Evolutionary conservation across 2,888 invertebrate genomes (phyloP), one percentile per base, ranked within the genome.

Genomic region (Agrochola lychnidis): DNA sequence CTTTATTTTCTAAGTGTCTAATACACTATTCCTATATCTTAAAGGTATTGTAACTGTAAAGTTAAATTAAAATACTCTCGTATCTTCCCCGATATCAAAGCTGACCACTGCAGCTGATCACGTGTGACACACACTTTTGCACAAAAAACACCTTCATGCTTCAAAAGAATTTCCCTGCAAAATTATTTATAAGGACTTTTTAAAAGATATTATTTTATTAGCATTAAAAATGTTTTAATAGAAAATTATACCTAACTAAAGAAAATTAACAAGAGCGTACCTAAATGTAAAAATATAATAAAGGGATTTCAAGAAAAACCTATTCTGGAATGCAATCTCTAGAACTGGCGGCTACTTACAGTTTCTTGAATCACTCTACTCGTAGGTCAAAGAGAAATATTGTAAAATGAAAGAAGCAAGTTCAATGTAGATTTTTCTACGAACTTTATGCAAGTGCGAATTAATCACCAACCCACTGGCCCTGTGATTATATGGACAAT

Each of bases 291-390:
- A 79, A 45, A 14, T 61, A 61, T 36, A 36, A 45, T 48, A 66
- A 56, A 61, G 14, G 22, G 25, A 45, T 80, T 67, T 30, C 14
- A 40, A 71, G 76, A 30, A 77, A 68, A 77, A 40, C 14, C 42
- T 73, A 51, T 73, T 45, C 72, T 5, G 42, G 36, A 5, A 30
- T 56, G 42, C 68, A 64, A 69, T 69, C 48, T 72, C 48, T 56
- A 69, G 61, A 61, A 82, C 42, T 71, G 51, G 22, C 16, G 36
- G 42, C 14, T 71, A 42, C 48, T 57, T 59, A 40, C 12, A 62
- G 57, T 76, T 72, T 61, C 14, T 56, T 36, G 53, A 78, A 66
- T 45, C 25, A 16, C 51, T 61, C 42, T 22, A 16, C 16, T 53
- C 45, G 22, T 42, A 42, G 22, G 25, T 73, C 73, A 61, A 56